phyloP scores from a whole-genome alignment of 2,113 vertebrate species.

The Pedetes capensis region DNA sequence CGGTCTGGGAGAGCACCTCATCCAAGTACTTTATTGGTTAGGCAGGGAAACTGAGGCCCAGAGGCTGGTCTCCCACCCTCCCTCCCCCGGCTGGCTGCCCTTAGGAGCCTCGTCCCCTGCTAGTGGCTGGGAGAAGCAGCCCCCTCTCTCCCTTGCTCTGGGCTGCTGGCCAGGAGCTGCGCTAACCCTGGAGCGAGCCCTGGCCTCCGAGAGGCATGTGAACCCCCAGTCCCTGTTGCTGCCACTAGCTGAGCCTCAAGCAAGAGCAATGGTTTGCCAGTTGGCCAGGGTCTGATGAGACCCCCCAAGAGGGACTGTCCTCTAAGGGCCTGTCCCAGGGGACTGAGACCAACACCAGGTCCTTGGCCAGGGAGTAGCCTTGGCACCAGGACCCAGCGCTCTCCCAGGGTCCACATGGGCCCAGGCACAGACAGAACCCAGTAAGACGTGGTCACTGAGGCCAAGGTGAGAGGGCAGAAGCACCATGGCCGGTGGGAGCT shows the following conservation, averaged over 20 bases:
- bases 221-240: too few species aligned
- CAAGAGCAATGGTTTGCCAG: too few species aligned
- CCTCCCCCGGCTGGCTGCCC: too few species aligned
- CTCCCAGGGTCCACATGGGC: not conserved
- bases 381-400: fast-evolving
- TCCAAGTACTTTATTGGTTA: not conserved
- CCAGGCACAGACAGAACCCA: not conserved
- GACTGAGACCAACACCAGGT: fast-evolving
- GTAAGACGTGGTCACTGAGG: not conserved
- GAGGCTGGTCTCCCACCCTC: not conserved
- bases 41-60: not conserved
- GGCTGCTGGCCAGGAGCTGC: not conserved
- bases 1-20: fast-evolving
- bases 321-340: fast-evolving
- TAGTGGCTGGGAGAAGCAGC: not conserved
- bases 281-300: fast-evolving
- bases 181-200: not conserved
- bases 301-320: too few species aligned
- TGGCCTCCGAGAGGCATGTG: not conserved
- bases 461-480: not conserved
- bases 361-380: not conserved
- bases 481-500: too few species aligned
- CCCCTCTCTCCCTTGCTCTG: not conserved
- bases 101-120: not conserved
- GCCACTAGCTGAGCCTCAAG: not conserved